Base-by-base conservation (phyloP, 2,113 vertebrate genomes). In the Neomonachus schauinslandi region DNA sequence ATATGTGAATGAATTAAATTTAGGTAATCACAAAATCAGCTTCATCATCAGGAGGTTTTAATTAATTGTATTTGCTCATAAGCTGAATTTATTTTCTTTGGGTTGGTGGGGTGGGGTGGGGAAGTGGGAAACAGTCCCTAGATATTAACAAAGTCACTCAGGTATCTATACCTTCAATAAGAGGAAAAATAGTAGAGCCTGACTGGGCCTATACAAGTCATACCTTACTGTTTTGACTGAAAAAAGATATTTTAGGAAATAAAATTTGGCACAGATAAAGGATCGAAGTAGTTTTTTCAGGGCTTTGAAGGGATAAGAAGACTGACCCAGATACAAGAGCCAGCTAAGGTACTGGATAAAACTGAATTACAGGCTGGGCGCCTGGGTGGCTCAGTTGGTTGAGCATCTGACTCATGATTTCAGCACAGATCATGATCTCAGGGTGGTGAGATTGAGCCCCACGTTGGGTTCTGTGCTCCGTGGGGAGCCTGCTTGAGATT, bases 241-340 rank as follows among this genome's bases (percentile, higher is more conserved):
- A 90, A 82, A 18, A 59, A 69, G 42, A 91, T 61, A 69, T 80
- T 89, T 83, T 72, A 93, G 89, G 26, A 94, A 49, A 76, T 74
- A 72, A 94, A 53, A 18, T 46, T 69, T 82, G 49, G 36, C 46
- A 67, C 83, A 49, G 91, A 74, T 33, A 86, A 72, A 5, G 69
- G 80, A 85, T 42, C 33, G 21, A 76, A 85, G 5, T 22, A 76
- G 9, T 72, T 86, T 53, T 92, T 42, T 72, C 1, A 69, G 49
- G 51, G 24, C 21, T 83, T 88, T 94, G 49, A 28, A 55, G 22
- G 49, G 31, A 80, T 3, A n/a, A 84, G 77, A 82, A 49, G 46
- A 55, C 14, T 7, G 49, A 74, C n/a, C 24, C 46, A 65, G 55
- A 69, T 83, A 33, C 0, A 87, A 77, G 57, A 89, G 57, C 65